Conservation (phyloP, 2,888 invertebrate species). For the Orthosia cruda region DNA sequence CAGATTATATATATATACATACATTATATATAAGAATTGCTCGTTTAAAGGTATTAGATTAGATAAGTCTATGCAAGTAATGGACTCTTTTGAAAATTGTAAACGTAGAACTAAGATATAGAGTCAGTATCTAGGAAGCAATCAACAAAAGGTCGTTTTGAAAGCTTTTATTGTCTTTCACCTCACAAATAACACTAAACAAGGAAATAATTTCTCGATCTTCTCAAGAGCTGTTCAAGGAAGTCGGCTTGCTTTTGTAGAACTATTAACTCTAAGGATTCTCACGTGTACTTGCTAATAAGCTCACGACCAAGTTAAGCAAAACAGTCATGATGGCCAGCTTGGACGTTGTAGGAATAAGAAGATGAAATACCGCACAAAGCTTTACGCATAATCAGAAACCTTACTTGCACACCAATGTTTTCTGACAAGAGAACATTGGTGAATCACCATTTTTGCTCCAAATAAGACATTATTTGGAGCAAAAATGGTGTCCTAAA, state of each 20-base stretch:
- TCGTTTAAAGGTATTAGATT: too few relatives aligned
- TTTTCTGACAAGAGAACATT: too few relatives aligned
- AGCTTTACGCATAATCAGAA: neutral
- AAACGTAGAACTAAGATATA: neutral
- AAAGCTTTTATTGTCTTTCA: neutral
- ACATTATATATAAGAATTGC: too few relatives aligned
- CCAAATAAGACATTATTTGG: too few relatives aligned
- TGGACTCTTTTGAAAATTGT: neutral
- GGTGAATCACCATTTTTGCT: too few relatives aligned
- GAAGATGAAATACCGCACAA: constrained; percentile 2
- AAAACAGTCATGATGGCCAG: constrained; percentile 25
- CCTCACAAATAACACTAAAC: neutral
- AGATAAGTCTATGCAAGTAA: neutral
- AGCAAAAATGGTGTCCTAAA: neutral
- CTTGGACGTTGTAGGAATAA: constrained; percentile 23
- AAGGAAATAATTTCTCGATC: constrained; percentile 2
- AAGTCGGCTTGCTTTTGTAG: constrained; percentile 16
- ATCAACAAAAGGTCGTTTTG: neutral
- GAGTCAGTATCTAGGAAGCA: neutral
- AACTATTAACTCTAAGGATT: constrained; percentile 10
- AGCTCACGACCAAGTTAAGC: constrained; percentile 40
- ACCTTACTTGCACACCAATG: neutral
- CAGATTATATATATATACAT: too few relatives aligned
- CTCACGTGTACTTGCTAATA: constrained; percentile 36
- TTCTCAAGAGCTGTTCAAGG: constrained; percentile 17